Base-by-base conservation (phyloP, 2,113 vertebrate species). In the Salvelinus namaycush region DNA sequence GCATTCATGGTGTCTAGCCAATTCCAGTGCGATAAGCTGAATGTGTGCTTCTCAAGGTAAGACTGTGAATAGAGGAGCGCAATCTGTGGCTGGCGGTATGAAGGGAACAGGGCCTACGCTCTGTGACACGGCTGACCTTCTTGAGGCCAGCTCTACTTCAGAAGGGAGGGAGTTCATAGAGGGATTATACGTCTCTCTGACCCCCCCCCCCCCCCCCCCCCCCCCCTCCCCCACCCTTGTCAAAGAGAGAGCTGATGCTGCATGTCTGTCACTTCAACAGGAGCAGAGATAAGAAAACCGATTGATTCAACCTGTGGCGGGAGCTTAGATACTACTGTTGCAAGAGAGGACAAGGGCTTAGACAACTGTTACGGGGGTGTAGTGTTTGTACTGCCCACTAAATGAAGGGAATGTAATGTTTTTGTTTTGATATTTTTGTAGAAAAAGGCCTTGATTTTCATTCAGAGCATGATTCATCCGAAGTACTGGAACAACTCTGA, bases 191-290 rank as follows among this genome's bases (percentile, higher is more conserved):
- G 8, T 39, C 75, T 84, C 74, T 54, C 29, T 86, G 84, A 92
- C 86, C 91, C 90, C 86, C 89, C 83, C 84, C 87, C 89, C 24
- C 86, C 91, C 90, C 86, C 89, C 83, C 84, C 87, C 89, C 73
- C 29, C 29, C 3, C 29, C 29, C 1, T 87, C 88, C 91, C 89
- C 85, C 89, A 4, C 72, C 67, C 81, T 75, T 78, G 79, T 73
- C 76, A 86, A 68, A 70, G 24, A 73, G 34, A 22, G 48, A 18
- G 73, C 85, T 89, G 82, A 83, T 78, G 84, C 81, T 64, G 59
- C 72, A 74, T 83, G 84, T 87, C 89, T 81, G 72, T 91, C 89
- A 89, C 78, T 88, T 85, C 80, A 60, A 82, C 68, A 54, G 76
- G 22, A 65, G 12, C 54, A 79, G 74, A 76, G 77, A 84, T 82